phyloP scores from a whole-genome alignment of 2,888 invertebrate species.

The Eristalis tenax region DNA sequence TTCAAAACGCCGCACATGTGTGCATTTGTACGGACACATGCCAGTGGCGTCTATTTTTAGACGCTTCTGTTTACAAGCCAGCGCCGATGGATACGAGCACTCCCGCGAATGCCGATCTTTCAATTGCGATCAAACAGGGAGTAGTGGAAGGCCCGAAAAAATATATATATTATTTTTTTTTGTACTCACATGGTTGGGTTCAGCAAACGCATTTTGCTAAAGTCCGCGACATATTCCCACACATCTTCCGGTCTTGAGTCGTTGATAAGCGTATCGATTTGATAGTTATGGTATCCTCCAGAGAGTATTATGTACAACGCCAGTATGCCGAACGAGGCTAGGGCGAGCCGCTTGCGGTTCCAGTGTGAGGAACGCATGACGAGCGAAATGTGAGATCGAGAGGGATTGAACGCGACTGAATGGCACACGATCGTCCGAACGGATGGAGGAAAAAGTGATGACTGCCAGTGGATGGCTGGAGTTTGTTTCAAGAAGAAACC shows the following conservation, averaged over 20 bases:
- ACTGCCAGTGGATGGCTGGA: slow-evolving; percentile 30
- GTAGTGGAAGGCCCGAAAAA: background rate
- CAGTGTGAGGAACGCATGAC: slow-evolving; percentile 53
- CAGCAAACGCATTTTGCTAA: slow-evolving; percentile 86
- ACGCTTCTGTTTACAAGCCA: slow-evolving; percentile 45
- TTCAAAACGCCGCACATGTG: slow-evolving; percentile 28
- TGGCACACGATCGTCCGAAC: slow-evolving; percentile 12
- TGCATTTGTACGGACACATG: background rate
- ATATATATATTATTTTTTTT: background rate
- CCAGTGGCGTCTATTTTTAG: slow-evolving; percentile 56
- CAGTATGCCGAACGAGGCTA: slow-evolving; percentile 20
- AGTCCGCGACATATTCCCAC: slow-evolving; percentile 90
- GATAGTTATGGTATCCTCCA: slow-evolving; percentile 80
- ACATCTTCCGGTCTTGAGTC: slow-evolving; percentile 84
- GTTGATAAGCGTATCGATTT: slow-evolving; percentile 82
- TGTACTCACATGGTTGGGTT: slow-evolving; percentile 88
- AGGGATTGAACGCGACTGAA: background rate
- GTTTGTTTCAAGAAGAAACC: slow-evolving; percentile 5
- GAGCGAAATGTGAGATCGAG: background rate
- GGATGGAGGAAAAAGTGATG: slow-evolving; percentile 17
- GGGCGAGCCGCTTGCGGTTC: slow-evolving; percentile 47
- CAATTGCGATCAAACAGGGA: background rate
- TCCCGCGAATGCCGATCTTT: background rate
- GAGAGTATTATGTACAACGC: slow-evolving; percentile 76
- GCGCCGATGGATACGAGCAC: background rate